Conservation (phyloP, 2,888 invertebrate genomes). For the Sericinus montela region DNA sequence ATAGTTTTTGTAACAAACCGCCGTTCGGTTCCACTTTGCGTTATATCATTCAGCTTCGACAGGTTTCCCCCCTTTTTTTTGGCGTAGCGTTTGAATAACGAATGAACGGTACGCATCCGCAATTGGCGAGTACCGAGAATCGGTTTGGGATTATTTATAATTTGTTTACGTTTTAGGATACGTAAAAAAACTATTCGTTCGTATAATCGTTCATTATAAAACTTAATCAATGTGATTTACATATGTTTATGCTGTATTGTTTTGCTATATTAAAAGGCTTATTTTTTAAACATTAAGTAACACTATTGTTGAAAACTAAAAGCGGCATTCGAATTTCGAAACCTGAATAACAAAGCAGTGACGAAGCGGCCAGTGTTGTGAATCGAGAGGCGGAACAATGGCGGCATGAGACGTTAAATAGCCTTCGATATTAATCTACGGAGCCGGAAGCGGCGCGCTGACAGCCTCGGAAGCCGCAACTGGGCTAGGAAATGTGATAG, state of each 20-base stretch:
- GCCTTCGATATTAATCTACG: slow-evolving; percentile 74
- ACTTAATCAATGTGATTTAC: too few relatives aligned
- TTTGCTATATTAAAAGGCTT: too few relatives aligned
- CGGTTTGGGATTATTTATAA: neutral
- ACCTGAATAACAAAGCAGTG: slow-evolving; percentile 18
- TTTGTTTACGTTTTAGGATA: neutral
- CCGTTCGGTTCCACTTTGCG: slow-evolving; percentile 17
- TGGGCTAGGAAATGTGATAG: slow-evolving; percentile 79
- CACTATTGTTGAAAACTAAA: neutral
- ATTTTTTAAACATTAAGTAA: too few relatives aligned
- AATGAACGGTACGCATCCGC: neutral
- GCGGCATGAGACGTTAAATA: slow-evolving; percentile 64
- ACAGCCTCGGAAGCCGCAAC: slow-evolving; percentile 74
- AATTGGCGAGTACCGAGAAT: neutral
- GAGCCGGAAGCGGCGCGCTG: slow-evolving; percentile 69
- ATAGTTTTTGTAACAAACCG: slow-evolving; percentile 46
- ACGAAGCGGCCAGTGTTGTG: slow-evolving; percentile 22
- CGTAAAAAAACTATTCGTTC: too few relatives aligned
- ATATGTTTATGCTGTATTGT: too few relatives aligned
- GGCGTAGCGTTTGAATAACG: slow-evolving; percentile 13
- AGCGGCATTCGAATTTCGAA: slow-evolving; percentile 14
- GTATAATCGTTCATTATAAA: too few relatives aligned
- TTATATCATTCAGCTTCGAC: slow-evolving; percentile 15
- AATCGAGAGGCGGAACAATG: slow-evolving; percentile 64
- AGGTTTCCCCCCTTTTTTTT: slow-evolving; percentile 13